Evolutionary conservation across 2,797 vertebrate species (phyloP).

Genomic region (Scolopax bukidnonensis): DNA sequence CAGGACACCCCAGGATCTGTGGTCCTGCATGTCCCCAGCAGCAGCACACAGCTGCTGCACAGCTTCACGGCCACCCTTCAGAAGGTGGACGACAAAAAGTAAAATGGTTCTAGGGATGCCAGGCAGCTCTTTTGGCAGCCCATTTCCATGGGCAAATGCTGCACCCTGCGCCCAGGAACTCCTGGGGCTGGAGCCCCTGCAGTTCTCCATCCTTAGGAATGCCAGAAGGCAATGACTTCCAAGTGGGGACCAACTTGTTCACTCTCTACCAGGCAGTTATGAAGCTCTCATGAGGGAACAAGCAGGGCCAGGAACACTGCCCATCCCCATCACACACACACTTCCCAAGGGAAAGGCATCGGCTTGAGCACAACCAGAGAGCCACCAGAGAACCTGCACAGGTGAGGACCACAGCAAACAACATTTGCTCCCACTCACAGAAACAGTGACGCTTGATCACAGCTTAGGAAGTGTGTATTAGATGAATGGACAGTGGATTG

Average conservation of each 20-base stretch:
- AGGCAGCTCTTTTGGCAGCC: neutral
- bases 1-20: neutral
- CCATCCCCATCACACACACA: too few relatives aligned
- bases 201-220: neutral
- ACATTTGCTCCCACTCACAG: accelerated
- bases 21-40: neutral
- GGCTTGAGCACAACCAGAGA: neutral
- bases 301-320: neutral
- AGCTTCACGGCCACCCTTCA: accelerated
- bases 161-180: neutral
- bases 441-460: neutral
- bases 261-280: neutral
- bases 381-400: neutral
- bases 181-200: too few relatives aligned
- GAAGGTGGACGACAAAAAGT: neutral
- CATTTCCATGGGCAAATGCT: too few relatives aligned
- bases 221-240: neutral
- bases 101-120: neutral
- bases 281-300: neutral
- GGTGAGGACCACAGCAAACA: accelerated
- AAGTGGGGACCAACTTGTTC: neutral
- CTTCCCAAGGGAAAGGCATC: neutral
- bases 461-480: too few relatives aligned
- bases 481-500: too few relatives aligned
- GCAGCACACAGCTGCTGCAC: neutral